Base-by-base conservation (phyloP, 1,140 invertebrate genomes). In the Pseudomyrmex pallidus region DNA sequence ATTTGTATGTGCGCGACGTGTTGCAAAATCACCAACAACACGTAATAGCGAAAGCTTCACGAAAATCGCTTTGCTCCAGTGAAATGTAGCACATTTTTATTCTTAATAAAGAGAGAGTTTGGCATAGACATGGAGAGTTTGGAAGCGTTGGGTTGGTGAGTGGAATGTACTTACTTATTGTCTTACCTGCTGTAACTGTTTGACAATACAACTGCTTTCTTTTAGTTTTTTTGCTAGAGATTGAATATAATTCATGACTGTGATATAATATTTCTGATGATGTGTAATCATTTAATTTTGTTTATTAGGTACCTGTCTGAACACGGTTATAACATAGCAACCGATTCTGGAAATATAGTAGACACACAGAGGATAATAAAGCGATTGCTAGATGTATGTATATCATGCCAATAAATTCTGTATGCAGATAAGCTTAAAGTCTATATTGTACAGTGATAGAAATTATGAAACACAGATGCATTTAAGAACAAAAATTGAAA, bases 301-400 rank as follows among this genome's bases (percentile, higher is more conserved):
- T 63, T 54, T 95, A 95, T 87, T 90, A 96, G 97, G 97, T 94
- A 96, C 91, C 93, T 97, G 64, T 96, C 96, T 82, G 94, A 96
- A 82, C 95, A 96, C 90, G 97, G 96, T 83, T 94, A 96, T 77
- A 95, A 96, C 89, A 92, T 95, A 89, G 95, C 97, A 88, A 95
- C 95, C 76, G 96, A 97, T 93, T 95, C 96, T 94, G 96, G 95
- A 72, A 95, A 95, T 89, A 95, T 96, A 76, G 94, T 94, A 82
- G 96, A 96, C 91, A 92, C 95, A 83, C 95, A 96, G 87, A 95
- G 94, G 82, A 92, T 97, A 61, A 94, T 96, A 70, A 96, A 96
- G 91, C 95, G 94, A 91, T 96, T 97, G 57, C 92, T 97, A 91
- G 96, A 98, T 95, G 97, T 98, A 95, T 96, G 96, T 96, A 70